Conservation (phyloP, 2,888 invertebrate species). For the Orgyia antiqua region DNA sequence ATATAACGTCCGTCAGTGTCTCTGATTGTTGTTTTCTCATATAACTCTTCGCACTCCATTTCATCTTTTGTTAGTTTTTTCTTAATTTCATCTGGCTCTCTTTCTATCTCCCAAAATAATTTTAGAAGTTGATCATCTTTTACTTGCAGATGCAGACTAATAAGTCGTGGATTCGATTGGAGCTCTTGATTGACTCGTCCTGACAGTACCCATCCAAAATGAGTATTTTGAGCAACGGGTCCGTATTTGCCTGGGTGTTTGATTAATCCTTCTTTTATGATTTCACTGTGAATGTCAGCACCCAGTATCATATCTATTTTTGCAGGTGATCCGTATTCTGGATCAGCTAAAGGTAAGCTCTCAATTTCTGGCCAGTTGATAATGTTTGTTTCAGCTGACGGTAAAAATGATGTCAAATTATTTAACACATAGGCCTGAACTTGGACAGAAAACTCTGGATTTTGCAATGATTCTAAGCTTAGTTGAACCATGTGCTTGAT, state of each 20-base stretch:
- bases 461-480: background rate
- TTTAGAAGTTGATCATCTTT: conserved; percentile 3
- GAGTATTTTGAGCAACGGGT: conserved; percentile 5
- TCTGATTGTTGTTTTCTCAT: conserved; percentile 4
- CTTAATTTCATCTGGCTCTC: conserved; percentile 4
- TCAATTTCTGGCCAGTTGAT: background rate
- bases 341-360: background rate
- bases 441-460: background rate
- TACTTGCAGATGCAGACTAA: conserved; percentile 1
- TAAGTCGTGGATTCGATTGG: background rate
- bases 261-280: conserved; percentile 3
- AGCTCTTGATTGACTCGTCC: background rate
- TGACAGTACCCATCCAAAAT: conserved; percentile 7
- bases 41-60: conserved; percentile 4
- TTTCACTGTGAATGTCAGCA: background rate
- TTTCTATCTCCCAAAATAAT: conserved; percentile 4
- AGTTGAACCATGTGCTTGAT: background rate
- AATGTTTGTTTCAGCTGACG: background rate
- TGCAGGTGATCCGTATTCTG: background rate
- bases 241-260: conserved; percentile 1
- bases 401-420: background rate
- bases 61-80: conserved; percentile 2
- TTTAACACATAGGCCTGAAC: background rate
- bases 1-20: conserved; percentile 1
- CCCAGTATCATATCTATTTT: conserved; percentile 4